Base-by-base conservation (phyloP, 2,113 vertebrate genomes). In the Oncorhynchus nerka region DNA sequence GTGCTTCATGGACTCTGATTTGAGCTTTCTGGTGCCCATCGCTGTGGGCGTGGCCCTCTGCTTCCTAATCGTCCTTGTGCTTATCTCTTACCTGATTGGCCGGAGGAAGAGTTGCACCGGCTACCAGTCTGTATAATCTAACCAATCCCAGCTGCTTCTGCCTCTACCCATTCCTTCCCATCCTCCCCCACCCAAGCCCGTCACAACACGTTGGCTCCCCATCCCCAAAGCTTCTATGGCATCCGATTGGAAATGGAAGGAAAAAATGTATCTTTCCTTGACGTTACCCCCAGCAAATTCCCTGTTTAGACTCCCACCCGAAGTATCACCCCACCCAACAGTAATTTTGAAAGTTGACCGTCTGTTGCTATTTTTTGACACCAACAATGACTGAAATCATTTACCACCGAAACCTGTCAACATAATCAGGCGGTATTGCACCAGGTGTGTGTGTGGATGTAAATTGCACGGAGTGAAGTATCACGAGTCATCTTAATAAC, bases 21-120 rank as follows among this genome's bases (percentile, higher is more conserved):
- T 98, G 93, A 98, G 94, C 94, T 98, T 97, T 96, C 94, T 99
- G 93, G 97, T 99, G 91, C 96, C 97, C 86, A 93, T 98, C 76
- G 95, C 95, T 80, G 95, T 99, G 89, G 97, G 97, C 59, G 89
- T 97, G 92, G 94, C 94, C 1, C 94, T 97, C 88, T 94, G 95
- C 91, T 96, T 98, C 94, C 95, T 98, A 93, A 96, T 98, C 91
- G 91, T 98, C 94, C 95, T 97, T 91, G 95, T 96, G 83, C 96
- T 99, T 94, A 93, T 98, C 91, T 97, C 95, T 93, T 98, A 96
- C 66, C 86, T 98, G 91, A 96, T 97, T 94, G 96, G 96, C 91
- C 95, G 95, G 92, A 94, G 95, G 92, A 99, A 97, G 95, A 97
- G 95, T 87, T 95, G 93, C 82, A 97, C 95, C 85, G 96, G 95